These are phyloP conservation scores for Heliconius cydno DNA, from an alignment of 2,888 invertebrate species.

Conservation along the genomic window DNA sequence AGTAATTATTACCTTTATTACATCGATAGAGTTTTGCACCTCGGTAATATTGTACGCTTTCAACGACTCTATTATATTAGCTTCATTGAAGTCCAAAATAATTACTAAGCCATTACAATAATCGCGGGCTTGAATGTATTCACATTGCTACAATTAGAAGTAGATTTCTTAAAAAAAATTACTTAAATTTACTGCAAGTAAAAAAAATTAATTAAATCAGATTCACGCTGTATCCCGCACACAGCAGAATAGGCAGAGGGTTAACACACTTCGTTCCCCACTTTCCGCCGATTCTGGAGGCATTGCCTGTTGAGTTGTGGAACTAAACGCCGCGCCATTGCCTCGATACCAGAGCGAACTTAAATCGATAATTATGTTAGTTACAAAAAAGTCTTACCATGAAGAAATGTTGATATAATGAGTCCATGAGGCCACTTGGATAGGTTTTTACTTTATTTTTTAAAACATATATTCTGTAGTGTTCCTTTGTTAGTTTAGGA, in stretches of 20 bases:
- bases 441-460: slow-evolving; percentile 35
- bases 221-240: too few species aligned
- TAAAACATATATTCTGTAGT: slow-evolving; percentile 43
- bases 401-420: slow-evolving; percentile 42
- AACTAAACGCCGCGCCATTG: too few species aligned
- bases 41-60: slow-evolving; percentile 36
- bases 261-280: too few species aligned
- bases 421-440: slow-evolving; percentile 35
- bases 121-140: slow-evolving; percentile 45
- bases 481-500: slow-evolving; percentile 46
- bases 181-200: too few species aligned
- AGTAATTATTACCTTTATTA: slow-evolving; percentile 23
- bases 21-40: not conserved
- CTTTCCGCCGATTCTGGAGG: too few species aligned
- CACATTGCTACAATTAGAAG: slow-evolving; percentile 36
- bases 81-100: slow-evolving; percentile 38
- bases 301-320: too few species aligned
- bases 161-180: too few species aligned
- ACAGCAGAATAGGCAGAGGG: too few species aligned
- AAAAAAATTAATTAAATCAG: too few species aligned
- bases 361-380: too few species aligned
- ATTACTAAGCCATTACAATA: slow-evolving; percentile 42
- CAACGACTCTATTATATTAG: slow-evolving; percentile 38
- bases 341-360: too few species aligned
- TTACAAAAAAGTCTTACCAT: slow-evolving; percentile 32